These are phyloP conservation scores for Dicaeum eximium DNA, from an alignment of 2,113 vertebrate species.

Conservation along the genomic window DNA sequence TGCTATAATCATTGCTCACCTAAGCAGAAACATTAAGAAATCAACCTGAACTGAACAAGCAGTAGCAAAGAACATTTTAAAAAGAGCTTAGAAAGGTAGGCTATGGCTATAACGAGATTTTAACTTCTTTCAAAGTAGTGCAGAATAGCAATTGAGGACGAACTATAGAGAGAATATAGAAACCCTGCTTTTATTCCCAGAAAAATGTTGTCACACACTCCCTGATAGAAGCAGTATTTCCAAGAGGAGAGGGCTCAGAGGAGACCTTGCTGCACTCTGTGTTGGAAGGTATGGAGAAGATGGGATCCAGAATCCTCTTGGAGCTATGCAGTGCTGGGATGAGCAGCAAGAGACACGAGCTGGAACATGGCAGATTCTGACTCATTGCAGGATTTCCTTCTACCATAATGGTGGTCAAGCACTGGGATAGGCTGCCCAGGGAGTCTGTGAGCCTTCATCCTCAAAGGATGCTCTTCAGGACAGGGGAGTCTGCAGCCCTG, in stretches of 20 bases:
- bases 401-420: neutral
- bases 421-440: neutral
- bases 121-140: neutral
- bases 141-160: neutral
- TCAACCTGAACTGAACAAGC: neutral
- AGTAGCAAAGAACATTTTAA: neutral
- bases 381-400: neutral
- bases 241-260: neutral
- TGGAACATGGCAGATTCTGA: neutral
- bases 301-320: neutral
- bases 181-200: neutral
- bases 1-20: neutral
- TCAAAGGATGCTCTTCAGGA: neutral
- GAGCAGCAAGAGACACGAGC: neutral
- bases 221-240: neutral
- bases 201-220: neutral
- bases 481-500: neutral
- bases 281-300: neutral
- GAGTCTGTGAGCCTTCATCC: neutral
- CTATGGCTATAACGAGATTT: neutral
- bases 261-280: neutral
- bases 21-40: neutral
- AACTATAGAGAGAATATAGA: neutral
- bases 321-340: neutral
- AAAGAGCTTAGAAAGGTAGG: neutral